Base-by-base conservation (phyloP, 1,140 invertebrate genomes). In the Trichogramma pretiosum region DNA sequence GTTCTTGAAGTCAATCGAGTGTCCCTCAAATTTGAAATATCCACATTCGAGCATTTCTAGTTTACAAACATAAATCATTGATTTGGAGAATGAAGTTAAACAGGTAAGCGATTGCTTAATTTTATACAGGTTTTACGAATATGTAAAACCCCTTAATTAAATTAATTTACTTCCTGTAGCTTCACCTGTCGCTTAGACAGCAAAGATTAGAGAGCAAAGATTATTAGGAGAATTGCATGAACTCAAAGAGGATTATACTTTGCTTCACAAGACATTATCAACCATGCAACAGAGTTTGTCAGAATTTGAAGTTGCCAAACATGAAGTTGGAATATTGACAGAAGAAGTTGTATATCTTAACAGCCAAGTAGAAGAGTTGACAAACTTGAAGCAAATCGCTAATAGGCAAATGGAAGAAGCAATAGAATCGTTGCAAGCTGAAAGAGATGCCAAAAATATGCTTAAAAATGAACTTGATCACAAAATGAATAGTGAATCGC, bases 351-450 rank as follows among this genome's bases (percentile, higher is more conserved):
- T 92, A 50, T 73, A 89, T 45, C 73, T 93, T 2, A 87, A 93
- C 55, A 80, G 84, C 22, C 87, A 91, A 66, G 85, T 93, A 13
- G 89, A 94, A 61, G 91, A 97, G 69, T 72, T 91, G 44, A 81
- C 82, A 2, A 89, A 89, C 64, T 74, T 98, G n/a, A 94, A 93
- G 57, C 84, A 84, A 61, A 94, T 96, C 60, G 89, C 90, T 18
- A 93, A 98, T 61, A 87, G 93, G 62, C 94, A 98, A 73, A 85
- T 98, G 75, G 91, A 97, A 66, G 95, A 99, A 67, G 93, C 95
- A 13, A 75, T 98, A 14, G 89, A 93, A 66, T 87, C 91, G 10
- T 72, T 98, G 48, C 82, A 94, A 67, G 87, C 87, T 34, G 96
- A 99, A 73, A 71, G 96, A 24, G 96, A 99, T 71, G 91, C 95